Evolutionary conservation across 2,888 invertebrate genomes (phyloP).

Genomic region (Prionchulus punctatus): DNA sequence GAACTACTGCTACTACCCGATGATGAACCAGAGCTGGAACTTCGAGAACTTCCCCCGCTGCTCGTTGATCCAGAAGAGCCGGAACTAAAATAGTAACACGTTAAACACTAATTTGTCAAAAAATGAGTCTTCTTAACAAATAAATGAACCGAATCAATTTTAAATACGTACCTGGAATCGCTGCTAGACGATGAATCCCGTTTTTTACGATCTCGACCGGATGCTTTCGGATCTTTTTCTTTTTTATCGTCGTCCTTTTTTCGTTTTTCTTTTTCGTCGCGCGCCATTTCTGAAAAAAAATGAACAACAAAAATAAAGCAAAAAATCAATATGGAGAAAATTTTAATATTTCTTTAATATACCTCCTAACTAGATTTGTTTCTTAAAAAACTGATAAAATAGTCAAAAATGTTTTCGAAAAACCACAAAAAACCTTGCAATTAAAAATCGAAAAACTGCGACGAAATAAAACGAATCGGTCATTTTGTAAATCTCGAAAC

Average conservation of each 20-base stretch:
- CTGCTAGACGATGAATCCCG: neutral
- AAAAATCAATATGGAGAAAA: too few species aligned
- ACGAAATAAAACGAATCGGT: too few species aligned
- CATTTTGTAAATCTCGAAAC: too few species aligned
- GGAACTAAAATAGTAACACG: neutral
- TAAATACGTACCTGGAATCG: neutral
- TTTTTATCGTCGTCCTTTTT: neutral
- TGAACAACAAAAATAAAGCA: neutral
- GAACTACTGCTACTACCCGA: neutral
- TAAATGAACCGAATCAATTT: neutral
- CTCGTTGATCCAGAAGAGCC: neutral
- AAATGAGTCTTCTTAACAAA: neutral
- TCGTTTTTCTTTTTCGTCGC: neutral
- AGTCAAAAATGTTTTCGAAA: too few species aligned
- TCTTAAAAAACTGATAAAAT: too few species aligned
- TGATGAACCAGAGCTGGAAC: neutral
- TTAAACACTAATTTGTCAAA: neutral
- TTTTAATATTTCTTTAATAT: too few species aligned
- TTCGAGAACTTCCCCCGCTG: neutral
- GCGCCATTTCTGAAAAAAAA: slow-evolving; percentile 32
- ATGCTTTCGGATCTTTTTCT: neutral
- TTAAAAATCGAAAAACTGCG: too few species aligned
- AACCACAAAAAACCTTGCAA: too few species aligned
- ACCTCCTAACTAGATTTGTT: too few species aligned
- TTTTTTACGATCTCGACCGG: neutral